Evolutionary conservation across 2,888 invertebrate species (phyloP).

Genomic region (Lithodes maja): DNA sequence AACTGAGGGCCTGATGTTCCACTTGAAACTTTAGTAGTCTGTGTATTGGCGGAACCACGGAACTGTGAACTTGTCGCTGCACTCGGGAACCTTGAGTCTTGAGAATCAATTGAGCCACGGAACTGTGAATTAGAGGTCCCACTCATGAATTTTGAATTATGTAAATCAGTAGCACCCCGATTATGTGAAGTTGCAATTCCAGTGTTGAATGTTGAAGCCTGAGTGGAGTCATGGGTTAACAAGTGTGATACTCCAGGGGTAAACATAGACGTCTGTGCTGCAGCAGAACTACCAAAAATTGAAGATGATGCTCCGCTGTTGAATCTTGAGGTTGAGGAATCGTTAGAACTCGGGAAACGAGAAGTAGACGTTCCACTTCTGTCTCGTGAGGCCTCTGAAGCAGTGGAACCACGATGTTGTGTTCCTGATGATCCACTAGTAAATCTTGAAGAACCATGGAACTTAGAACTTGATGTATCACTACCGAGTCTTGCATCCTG

Average conservation of each 20-base stretch:
- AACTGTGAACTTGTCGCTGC: neutral
- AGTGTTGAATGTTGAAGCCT: neutral
- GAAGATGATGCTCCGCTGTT: neutral
- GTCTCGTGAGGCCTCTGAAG: neutral
- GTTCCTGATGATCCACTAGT: neutral
- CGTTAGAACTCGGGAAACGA: neutral
- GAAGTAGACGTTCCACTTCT: neutral
- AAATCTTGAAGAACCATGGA: neutral
- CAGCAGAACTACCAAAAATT: neutral
- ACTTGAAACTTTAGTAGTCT: neutral
- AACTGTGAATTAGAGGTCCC: neutral
- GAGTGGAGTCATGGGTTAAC: neutral
- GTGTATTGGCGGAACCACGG: neutral
- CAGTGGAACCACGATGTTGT: neutral
- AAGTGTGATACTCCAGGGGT: neutral
- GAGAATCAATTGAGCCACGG: neutral
- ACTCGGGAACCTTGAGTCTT: neutral
- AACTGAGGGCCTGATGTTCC: conserved; percentile 3
- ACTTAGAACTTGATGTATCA: neutral
- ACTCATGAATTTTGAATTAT: neutral
- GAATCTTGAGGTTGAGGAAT: neutral
- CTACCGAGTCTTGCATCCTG: neutral
- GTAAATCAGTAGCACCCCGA: neutral
- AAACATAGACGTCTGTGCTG: neutral
- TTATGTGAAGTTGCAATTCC: neutral